These are phyloP conservation scores for Stomatorhinus ivindoensis DNA, from an alignment of 2,113 vertebrate species.

Conservation along the genomic window DNA sequence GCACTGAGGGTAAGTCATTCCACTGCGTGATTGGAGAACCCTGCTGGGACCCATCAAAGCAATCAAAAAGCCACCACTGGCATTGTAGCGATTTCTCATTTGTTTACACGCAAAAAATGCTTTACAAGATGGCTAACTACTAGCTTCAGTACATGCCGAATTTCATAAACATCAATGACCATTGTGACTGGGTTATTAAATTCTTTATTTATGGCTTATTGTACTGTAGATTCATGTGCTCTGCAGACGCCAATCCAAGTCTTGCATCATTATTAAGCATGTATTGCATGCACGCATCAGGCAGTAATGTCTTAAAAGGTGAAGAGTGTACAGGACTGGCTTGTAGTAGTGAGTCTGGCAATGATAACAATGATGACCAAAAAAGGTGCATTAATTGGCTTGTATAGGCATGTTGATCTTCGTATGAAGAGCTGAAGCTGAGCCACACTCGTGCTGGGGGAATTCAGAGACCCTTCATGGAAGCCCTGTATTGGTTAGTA, in stretches of 20 bases:
- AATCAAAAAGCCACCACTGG: not conserved
- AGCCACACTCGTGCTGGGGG: not conserved
- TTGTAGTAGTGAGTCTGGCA: not conserved
- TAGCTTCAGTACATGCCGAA: not conserved
- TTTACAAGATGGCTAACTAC: not conserved
- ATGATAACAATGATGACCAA: not conserved
- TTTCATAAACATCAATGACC: not conserved
- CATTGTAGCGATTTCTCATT: not conserved
- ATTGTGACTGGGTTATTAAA: not conserved
- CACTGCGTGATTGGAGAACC: not conserved
- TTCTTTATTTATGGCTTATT: not conserved
- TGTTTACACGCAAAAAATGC: not conserved
- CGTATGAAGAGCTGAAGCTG: not conserved
- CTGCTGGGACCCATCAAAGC: not conserved
- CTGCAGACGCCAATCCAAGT: not conserved
- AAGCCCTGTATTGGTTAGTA: not conserved
- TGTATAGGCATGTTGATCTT: not conserved
- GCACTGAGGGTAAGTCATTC: slow-evolving; percentile 77
- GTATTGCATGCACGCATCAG: not conserved
- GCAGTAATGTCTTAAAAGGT: not conserved
- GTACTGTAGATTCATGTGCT: not conserved
- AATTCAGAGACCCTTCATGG: not conserved
- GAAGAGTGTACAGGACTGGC: not conserved
- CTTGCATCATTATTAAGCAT: not conserved
- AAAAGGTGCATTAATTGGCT: not conserved